Evolutionary conservation across 2,113 vertebrate species (phyloP), one percentile per base, ranked within the genome.

Genomic region (Cercopithecus mona): DNA sequence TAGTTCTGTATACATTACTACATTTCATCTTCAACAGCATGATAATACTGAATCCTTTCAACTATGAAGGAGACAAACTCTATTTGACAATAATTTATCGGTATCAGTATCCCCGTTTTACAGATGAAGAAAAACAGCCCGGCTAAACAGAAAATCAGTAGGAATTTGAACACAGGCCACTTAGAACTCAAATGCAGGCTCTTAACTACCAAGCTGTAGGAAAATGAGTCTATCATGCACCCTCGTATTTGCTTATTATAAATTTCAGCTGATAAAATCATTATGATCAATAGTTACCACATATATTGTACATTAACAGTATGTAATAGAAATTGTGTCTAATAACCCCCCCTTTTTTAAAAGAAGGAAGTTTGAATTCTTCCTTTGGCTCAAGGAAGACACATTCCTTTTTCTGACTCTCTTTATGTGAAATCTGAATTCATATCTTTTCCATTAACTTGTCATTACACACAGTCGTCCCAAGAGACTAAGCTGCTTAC

Each of bases 371-470:
- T 94, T 89, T 83, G 27, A 97, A 35, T 98, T 87, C 88, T 97
- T 97, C 83, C 92, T 98, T 83, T 95, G 70, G 82, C 88, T 96
- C 87, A 95, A 96, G 59, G 38, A 68, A 89, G 98, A 79, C n/a
- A 83, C 92, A 57, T 81, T 97, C 87, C 25, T 59, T 57, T 96
- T 96, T 86, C 92, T 94, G 79, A 93, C 76, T 98, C 96, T 94
- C 93, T 97, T 90, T 79, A 95, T 48, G 72, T 95, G 79, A 96
- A 97, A 92, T 75, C 40, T 96, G 96, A 94, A 97, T 97, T 98
- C 82, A 64, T 11, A n/a, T 70, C 45, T 95, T 97, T 98, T 98
- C 90, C 94, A 97, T 97, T 96, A 94, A 98, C 85, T 96, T 97
- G 90, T 97, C 25, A 0, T 97, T 98, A 96, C 1, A 30, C 59